Conservation (phyloP, 2,113 vertebrate genomes). For the Oreocharis arfaki region DNA sequence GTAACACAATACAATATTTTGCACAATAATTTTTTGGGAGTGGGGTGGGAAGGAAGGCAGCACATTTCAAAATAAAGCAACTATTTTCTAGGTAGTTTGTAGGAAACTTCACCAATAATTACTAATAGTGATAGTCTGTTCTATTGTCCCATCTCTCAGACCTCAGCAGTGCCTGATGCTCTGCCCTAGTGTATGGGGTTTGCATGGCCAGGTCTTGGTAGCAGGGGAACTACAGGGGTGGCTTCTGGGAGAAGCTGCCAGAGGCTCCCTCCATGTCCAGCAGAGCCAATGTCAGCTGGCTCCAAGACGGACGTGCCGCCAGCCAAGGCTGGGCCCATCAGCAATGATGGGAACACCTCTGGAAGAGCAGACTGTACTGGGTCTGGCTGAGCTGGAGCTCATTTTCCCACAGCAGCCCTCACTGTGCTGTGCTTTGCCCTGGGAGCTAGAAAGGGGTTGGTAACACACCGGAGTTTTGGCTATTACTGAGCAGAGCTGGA, state of each 20-base stretch:
- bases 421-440: neutral
- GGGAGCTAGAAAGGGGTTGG: neutral
- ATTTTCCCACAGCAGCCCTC: neutral
- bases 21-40: neutral
- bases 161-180: neutral
- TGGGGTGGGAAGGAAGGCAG: neutral
- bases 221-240: neutral
- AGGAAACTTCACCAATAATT: neutral
- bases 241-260: neutral
- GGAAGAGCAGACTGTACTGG: neutral
- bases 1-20: neutral
- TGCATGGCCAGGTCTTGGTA: neutral
- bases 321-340: neutral
- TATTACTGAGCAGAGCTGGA: neutral
- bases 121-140: neutral
- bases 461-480: neutral
- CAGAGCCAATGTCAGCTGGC: neutral
- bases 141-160: neutral
- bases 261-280: neutral
- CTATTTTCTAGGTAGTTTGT: neutral
- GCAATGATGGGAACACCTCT: neutral
- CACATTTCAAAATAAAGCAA: neutral
- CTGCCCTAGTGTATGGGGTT: neutral
- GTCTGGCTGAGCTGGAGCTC: neutral
- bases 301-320: rapidly evolving